Conservation (phyloP, 2,797 vertebrate genomes). For the Eulemur mongoz region DNA sequence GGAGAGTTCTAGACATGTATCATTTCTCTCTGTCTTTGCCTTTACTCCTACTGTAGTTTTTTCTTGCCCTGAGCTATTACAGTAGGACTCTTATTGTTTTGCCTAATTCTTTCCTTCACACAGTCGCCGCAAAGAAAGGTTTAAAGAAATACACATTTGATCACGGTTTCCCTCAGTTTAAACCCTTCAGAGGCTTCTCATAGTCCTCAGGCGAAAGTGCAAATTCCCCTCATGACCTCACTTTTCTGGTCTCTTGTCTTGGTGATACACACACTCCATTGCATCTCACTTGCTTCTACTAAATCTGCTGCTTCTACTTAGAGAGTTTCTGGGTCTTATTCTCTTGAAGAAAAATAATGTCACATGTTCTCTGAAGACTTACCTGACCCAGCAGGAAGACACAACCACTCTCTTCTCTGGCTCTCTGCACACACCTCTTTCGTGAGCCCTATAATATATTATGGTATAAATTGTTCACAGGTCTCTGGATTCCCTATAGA, state of each 20-base stretch:
- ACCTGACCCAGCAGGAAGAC: background rate
- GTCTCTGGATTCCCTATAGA: background rate
- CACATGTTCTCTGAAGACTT: background rate
- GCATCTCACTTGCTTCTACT: background rate
- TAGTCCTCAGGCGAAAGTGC: background rate
- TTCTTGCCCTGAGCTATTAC: background rate
- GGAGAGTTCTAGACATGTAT: background rate
- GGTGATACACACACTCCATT: accelerated
- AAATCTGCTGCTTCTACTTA: background rate
- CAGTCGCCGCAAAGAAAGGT: background rate
- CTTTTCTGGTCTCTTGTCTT: background rate
- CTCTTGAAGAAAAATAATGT: background rate
- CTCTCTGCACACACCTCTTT: background rate
- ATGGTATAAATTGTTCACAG: background rate
- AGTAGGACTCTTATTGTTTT: background rate
- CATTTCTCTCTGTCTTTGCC: background rate
- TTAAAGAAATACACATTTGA: constrained; percentile 43
- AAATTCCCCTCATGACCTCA: background rate
- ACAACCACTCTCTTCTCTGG: background rate
- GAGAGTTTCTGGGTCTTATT: background rate
- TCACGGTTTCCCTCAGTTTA: background rate
- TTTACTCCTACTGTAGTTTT: background rate
- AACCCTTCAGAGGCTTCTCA: background rate
- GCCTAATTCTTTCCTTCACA: background rate
- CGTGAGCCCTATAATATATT: background rate